Percentiles rank a stretch among this genome's conserved stretches.
Conservation (phyloP, 2,797 vertebrate genomes). For the Mormyrus proboscirostris region DNA sequence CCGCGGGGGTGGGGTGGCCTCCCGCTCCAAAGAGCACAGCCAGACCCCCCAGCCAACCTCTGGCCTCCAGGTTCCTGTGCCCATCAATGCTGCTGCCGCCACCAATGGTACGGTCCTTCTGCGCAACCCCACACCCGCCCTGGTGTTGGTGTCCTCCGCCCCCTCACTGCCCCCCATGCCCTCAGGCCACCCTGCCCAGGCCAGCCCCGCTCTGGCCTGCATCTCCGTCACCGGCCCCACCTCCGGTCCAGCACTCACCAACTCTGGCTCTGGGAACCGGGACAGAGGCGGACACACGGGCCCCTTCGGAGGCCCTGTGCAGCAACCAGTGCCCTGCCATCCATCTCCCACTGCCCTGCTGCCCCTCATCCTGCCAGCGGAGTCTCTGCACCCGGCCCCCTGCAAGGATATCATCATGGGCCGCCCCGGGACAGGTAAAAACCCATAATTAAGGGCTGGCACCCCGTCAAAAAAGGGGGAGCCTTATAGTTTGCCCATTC, state of each 20-base stretch:
- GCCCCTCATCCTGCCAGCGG: conserved; percentile 80
- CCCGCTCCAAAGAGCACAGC: conserved; percentile 49
- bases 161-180: conserved; percentile 51
- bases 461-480: neutral
- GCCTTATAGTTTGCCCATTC: neutral
- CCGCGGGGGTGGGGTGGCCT: conserved; percentile 47
- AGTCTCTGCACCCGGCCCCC: conserved; percentile 77
- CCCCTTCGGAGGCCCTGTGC: conserved; percentile 62
- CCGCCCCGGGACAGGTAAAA: conserved; percentile 85
- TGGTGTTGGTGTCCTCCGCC: conserved; percentile 64
- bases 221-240: conserved; percentile 57
- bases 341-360: conserved; percentile 84
- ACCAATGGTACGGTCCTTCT: conserved; percentile 60
- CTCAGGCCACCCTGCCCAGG: conserved; percentile 47
- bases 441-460: neutral
- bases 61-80: conserved; percentile 69
- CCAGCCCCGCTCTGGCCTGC: conserved; percentile 55
- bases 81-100: conserved; percentile 66
- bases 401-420: conserved; percentile 92
- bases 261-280: conserved; percentile 51
- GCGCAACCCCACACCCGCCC: conserved; percentile 60
- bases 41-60: conserved; percentile 47
- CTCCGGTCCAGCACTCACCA: conserved; percentile 43
- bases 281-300: conserved; percentile 50
- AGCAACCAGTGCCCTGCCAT: conserved; percentile 85